Evolutionary conservation across 1,140 invertebrate genomes (phyloP), one percentile per base, ranked within the genome.

Genomic region (Apolygus lucorum): DNA sequence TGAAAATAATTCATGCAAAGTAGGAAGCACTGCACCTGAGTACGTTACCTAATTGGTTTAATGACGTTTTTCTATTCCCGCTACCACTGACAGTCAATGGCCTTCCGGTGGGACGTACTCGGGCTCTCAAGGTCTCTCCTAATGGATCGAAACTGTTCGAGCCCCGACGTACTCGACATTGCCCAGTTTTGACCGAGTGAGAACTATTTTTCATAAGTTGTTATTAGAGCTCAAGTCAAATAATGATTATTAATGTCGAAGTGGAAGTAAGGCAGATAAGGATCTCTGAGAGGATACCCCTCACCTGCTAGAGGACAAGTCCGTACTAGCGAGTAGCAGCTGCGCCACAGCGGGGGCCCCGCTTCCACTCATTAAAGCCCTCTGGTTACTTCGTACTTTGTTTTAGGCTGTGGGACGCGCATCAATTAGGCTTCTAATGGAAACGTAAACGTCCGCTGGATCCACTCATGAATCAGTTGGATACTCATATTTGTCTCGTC

Each of bases 151-250:
- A n/a, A n/a, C n/a, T n/a, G n/a, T n/a, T n/a, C n/a, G n/a, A n/a
- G n/a, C n/a, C n/a, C n/a, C n/a, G n/a, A n/a, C n/a, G n/a, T n/a
- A n/a, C n/a, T n/a, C n/a, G n/a, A n/a, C n/a, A n/a, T n/a, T n/a
- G n/a, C n/a, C n/a, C n/a, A n/a, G n/a, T n/a, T n/a, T 59, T 59
- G 22, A 21, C 11, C 11, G 54, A 59, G 54, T 59, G 54, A 59
- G 22, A 59, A 59, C 54, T 59, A 59, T 59, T 59, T 59, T 59
- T 59, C 54, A 59, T 59, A 59, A 59, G 54, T 59, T 59, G 54
- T 59, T 59, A 59, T 59, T 59, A 59, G 54, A 59, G 54, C 54
- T 59, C 54, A 59, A 59, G 54, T 59, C 54, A 59, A 59, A 59
- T 59, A 59, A 59, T 59, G 54, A 59, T 59, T 59, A 59, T 59